Conservation (phyloP, 1,140 invertebrate genomes). For the Delia radicum region DNA sequence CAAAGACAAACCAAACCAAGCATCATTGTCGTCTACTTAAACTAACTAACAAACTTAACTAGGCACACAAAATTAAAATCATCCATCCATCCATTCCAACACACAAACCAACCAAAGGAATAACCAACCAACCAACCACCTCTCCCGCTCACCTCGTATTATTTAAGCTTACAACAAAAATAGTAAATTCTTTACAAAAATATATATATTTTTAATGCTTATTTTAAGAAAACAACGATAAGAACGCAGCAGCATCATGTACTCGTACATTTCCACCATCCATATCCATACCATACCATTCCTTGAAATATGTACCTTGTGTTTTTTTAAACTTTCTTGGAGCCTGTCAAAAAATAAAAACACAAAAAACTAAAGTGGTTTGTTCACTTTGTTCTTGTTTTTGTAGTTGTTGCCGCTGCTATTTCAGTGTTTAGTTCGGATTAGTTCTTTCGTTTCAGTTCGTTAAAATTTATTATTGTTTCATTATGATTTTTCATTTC, state of each 20-base stretch:
- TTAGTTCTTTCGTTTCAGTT: constrained; percentile 5
- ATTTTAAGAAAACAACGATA: not conserved
- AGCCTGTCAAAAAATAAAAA: not conserved
- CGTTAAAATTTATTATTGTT: constrained; percentile 22
- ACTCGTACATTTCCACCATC: no score
- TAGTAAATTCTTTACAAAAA: not conserved
- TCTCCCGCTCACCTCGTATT: no score
- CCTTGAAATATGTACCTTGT: not conserved
- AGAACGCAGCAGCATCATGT: not conserved
- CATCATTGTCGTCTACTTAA: not conserved
- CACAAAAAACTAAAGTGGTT: constrained; percentile 1
- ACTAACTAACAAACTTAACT: not conserved
- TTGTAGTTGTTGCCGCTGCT: not conserved
- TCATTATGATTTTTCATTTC: constrained; percentile 18
- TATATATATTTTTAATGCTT: not conserved
- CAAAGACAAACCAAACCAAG: not conserved
- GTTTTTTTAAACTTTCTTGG: not conserved
- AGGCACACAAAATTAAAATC: not conserved
- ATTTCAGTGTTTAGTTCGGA: not conserved
- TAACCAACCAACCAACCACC: not conserved
- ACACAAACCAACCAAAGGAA: not conserved
- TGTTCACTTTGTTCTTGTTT: not conserved
- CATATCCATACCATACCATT: not conserved
- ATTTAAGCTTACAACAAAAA: not conserved
- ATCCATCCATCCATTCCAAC: not conserved